A percentile compares a stretch with the other conserved stretches of the same genome.
Conservation (phyloP, 1,140 invertebrate genomes). For the Polypedilum vanderplanki region DNA sequence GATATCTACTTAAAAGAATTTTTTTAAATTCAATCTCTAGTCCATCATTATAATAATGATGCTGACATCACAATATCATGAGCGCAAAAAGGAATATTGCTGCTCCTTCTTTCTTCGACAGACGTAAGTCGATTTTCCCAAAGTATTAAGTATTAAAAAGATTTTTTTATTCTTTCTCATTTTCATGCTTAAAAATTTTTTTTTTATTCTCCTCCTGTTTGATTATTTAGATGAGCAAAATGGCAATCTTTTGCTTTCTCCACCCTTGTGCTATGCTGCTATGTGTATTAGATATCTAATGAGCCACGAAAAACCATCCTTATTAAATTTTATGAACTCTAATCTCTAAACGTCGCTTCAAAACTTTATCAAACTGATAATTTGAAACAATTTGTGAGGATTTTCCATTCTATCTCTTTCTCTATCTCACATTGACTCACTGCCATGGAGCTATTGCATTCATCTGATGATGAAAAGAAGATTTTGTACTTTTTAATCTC, state of each 20-base stretch:
- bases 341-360: constrained; percentile 2
- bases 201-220: background rate
- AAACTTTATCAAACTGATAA: constrained; percentile 6
- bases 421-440: background rate
- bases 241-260: background rate
- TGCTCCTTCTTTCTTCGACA: background rate
- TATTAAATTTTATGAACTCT: constrained; percentile 19
- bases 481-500: constrained; percentile 20
- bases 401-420: constrained; percentile 8
- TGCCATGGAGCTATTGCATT: background rate
- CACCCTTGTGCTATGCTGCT: background rate
- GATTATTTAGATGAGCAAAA: constrained; percentile 6
- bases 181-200: too few species aligned
- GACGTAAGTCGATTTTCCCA: constrained; percentile 14
- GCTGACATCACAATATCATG: constrained; percentile 15
- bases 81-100: too few species aligned
- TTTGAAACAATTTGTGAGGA: constrained; percentile 18
- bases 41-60: constrained; percentile 10
- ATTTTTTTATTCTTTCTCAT: background rate
- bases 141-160: constrained; percentile 8
- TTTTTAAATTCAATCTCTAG: background rate
- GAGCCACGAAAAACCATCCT: constrained; percentile 10
- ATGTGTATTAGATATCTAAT: constrained; percentile 19
- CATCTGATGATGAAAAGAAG: background rate
- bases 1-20: background rate